Percentiles rank a stretch among this genome's conserved stretches.
Conservation (phyloP, 2,888 invertebrate genomes). For the Netelia virgata region DNA sequence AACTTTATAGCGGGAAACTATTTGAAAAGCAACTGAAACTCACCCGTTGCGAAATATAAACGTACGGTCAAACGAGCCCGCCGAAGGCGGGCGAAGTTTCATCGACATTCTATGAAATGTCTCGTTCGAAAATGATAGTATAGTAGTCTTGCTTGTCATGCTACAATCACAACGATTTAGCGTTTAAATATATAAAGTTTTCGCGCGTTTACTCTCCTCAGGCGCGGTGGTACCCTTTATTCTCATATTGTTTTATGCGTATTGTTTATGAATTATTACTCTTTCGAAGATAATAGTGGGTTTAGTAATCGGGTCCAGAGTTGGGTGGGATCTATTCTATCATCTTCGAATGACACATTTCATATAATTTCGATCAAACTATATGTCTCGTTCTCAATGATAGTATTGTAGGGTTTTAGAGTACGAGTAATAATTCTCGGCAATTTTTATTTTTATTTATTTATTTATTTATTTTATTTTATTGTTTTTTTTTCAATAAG, state of each 20-base stretch:
- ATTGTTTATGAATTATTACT: constrained; percentile 11
- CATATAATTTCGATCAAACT: not conserved
- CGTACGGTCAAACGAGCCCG: too few species aligned
- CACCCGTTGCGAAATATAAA: too few species aligned
- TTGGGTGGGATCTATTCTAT: constrained; percentile 12
- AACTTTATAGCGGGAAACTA: too few species aligned
- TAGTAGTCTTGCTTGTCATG: not conserved
- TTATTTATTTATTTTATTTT: too few species aligned
- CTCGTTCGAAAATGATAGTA: too few species aligned
- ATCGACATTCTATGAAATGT: too few species aligned
- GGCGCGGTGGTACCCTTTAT: not conserved
- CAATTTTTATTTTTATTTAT: too few species aligned
- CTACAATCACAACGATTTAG: too few species aligned
- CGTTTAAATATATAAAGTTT: not conserved
- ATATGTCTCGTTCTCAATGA: constrained; percentile 20
- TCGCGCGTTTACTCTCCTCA: too few species aligned
- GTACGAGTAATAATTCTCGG: constrained; percentile 15
- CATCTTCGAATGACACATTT: not conserved
- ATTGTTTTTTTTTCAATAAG: too few species aligned
- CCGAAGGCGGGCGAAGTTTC: too few species aligned
- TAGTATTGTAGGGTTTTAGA: constrained; percentile 31
- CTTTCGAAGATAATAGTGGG: constrained; percentile 19
- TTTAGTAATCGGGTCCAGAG: not conserved
- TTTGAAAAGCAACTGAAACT: too few species aligned
- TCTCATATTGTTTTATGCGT: constrained; percentile 36